A percentile compares a stretch with the other conserved stretches of the same genome.
Evolutionary conservation across 2,888 invertebrate genomes (phyloP).

Genomic region (Apamea monoglypha): DNA sequence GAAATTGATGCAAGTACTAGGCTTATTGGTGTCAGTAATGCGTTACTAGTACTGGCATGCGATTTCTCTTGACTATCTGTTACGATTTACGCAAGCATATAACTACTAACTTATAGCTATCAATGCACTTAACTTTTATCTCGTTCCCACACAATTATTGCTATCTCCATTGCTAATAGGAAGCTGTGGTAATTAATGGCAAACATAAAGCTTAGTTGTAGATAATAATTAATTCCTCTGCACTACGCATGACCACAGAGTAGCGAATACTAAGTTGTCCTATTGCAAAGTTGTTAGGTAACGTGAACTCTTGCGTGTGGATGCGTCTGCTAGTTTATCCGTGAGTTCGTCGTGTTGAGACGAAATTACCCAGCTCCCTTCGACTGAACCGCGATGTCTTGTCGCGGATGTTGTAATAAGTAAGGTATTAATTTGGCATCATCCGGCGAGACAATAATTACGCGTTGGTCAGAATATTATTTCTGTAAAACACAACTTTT

Average conservation of each 20-base stretch:
- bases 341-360: conserved; percentile 30
- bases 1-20: conserved; percentile 19
- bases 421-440: conserved; percentile 25
- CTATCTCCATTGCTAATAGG: conserved; percentile 32
- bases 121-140: conserved; percentile 6
- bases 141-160: conserved; percentile 34
- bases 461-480: background rate
- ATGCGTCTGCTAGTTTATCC: background rate
- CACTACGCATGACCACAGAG: background rate
- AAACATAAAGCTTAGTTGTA: conserved; percentile 11
- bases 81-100: conserved; percentile 41
- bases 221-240: conserved; percentile 29
- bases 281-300: conserved; percentile 40
- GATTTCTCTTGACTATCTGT: conserved; percentile 48
- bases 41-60: conserved; percentile 11
- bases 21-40: conserved; percentile 27
- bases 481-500: background rate
- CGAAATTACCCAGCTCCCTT: conserved; percentile 24
- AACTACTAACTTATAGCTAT: conserved; percentile 7
- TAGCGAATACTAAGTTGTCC: background rate
- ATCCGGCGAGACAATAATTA: conserved; percentile 22
- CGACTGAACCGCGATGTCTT: background rate
- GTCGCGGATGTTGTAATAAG: conserved; percentile 29
- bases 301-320: conserved; percentile 35
- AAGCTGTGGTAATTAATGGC: conserved; percentile 10